Evolutionary conservation across 35 echinoderm and acorn worm species (phyloP).

Genomic region (Patiria miniata): DNA sequence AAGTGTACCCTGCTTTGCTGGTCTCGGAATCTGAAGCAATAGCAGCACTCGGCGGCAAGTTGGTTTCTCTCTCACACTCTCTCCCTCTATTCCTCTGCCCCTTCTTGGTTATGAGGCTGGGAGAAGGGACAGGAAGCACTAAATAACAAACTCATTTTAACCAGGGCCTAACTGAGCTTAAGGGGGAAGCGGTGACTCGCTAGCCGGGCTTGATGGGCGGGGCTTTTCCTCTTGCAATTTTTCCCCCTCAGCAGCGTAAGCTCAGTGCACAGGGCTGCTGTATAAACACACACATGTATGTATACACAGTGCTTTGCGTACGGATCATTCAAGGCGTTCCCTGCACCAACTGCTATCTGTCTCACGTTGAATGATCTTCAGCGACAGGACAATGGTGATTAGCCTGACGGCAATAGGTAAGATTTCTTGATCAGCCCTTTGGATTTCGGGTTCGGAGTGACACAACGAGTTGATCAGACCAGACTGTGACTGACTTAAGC

Average conservation of each 20-base stretch:
- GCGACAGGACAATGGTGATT: constrained; percentile 23
- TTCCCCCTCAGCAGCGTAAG: not conserved
- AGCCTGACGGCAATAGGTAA: constrained; percentile 9
- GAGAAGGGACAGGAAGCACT: not conserved
- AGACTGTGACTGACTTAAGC: not conserved
- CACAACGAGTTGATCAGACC: not conserved
- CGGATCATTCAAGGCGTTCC: not conserved
- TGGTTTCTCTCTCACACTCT: not conserved
- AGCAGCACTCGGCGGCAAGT: too few species aligned
- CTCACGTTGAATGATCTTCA: not conserved
- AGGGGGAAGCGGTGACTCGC: constrained; percentile 23
- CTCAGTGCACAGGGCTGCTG: not conserved
- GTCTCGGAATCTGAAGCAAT: too few species aligned
- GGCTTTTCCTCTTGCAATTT: not conserved
- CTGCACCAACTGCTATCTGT: not conserved
- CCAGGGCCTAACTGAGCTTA: not conserved
- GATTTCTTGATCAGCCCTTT: not conserved
- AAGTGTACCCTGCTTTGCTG: not conserved
- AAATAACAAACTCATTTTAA: constrained; percentile 16
- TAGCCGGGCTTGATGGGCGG: not conserved
- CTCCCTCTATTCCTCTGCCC: not conserved
- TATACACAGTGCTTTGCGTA: not conserved
- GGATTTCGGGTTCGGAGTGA: not conserved
- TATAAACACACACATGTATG: not conserved
- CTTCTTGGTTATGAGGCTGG: not conserved